Base-by-base conservation (phyloP, 2,797 vertebrate genomes). In the Huso huso region DNA sequence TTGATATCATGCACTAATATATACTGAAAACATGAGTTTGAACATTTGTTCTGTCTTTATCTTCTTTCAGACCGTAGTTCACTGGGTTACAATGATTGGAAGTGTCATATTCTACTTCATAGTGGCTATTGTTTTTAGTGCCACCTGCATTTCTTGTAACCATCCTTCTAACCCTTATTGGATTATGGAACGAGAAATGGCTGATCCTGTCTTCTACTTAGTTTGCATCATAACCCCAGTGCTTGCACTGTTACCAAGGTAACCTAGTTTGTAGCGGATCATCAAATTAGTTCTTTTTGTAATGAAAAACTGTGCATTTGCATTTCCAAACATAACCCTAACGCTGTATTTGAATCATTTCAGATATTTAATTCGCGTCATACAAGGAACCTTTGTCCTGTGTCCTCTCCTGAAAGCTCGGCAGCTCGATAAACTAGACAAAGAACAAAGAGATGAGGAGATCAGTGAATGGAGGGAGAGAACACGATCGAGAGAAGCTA, bases 201-300 rank as follows among this genome's bases (percentile, higher is more conserved):
- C 83, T 0, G 91, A 95, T 18, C 92, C 94, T 63, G 78, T 76
- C 51, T 97, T 96, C 88, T 96, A 96, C 77, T 82, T 99, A 0
- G 62, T 94, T 71, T 95, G 93, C 76, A 68, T 93, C 66, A 76
- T 98, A 72, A 89, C 92, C 0, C 93, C 93, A 0, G 82, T 89
- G 49, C 72, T 83, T 2, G 94, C 96, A 0, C 91, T 99, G 67
- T 68, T 98, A 66, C 96, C 96, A 70, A 97, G 94, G 95, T 99
- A 86, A 70, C 76, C 12, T 6, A 2, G 37, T 23, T 8, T 8
- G 51, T 2, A 53, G 51, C 8, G 11, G 11, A 8, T 8, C 6
- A 6, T 53, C 51, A 18, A 37, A 4, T 48, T 53, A 7, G 8
- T 13, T 48, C 50, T 11, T 53, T 8, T 53, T 53, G 6, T 12